Conservation (phyloP, 1,140 invertebrate genomes). For the Thaumetopoea pityocampa region DNA sequence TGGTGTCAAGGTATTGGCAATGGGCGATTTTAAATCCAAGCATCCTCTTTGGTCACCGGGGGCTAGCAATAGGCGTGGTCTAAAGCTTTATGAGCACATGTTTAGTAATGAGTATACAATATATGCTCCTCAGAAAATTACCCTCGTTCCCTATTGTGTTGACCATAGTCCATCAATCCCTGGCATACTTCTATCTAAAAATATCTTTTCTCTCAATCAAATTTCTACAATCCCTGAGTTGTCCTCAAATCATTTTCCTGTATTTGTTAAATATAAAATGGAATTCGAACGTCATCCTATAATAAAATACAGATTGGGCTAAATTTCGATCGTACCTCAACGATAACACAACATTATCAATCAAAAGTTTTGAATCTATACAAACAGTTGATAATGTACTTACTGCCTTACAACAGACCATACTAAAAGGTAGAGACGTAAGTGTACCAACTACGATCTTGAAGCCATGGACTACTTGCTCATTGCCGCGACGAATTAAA, state of each 20-base stretch:
- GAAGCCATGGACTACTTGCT: background rate
- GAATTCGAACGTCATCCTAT: too few species aligned
- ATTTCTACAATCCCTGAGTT: background rate
- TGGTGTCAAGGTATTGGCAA: too few species aligned
- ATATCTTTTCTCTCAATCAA: background rate
- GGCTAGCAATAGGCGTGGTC: background rate
- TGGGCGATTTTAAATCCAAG: conserved; percentile 1
- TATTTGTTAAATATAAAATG: background rate
- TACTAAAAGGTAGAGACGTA: background rate
- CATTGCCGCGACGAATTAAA: background rate
- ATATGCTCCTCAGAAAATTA: too few species aligned
- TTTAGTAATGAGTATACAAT: too few species aligned
- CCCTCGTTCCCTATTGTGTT: too few species aligned
- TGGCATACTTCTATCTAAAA: too few species aligned
- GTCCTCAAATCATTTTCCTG: background rate
- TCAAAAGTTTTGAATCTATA: background rate
- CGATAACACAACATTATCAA: background rate
- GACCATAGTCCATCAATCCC: too few species aligned
- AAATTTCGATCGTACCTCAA: background rate
- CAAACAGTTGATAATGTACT: background rate
- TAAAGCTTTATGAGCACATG: too few species aligned
- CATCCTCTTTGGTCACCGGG: background rate
- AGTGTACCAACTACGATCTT: background rate
- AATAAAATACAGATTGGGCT: too few species aligned
- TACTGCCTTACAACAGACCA: background rate